Evolutionary conservation across 1,140 invertebrate species (phyloP).

Genomic region (Pogonomyrmex californicus): DNA sequence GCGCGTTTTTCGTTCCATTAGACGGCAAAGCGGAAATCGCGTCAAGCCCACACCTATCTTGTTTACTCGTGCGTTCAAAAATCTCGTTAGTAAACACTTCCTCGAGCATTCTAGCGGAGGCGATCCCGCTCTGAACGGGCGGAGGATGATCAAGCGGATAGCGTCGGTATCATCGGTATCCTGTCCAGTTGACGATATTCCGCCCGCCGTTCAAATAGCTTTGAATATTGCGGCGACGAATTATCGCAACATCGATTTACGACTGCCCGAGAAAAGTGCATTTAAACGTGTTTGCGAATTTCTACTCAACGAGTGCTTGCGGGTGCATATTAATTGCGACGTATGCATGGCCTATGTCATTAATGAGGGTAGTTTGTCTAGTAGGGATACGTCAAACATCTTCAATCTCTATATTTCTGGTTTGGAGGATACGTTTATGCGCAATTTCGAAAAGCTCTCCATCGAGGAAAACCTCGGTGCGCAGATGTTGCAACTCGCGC

Average conservation of each 20-base stretch:
- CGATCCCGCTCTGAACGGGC: background rate
- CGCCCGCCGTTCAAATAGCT: background rate
- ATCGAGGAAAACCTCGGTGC: conserved; percentile 33
- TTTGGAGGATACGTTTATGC: conserved; percentile 41
- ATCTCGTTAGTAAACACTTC: conserved; percentile 47
- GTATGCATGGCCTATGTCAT: background rate
- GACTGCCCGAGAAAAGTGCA: conserved; percentile 29
- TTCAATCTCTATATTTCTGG: conserved; percentile 21
- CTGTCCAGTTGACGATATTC: background rate
- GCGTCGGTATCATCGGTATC: background rate
- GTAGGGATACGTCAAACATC: background rate
- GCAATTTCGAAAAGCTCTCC: conserved; percentile 37
- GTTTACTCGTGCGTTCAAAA: conserved; percentile 55
- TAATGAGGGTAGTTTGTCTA: background rate
- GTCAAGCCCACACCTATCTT: conserved; percentile 36
- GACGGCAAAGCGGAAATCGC: conserved; percentile 53
- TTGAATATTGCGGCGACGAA: conserved; percentile 26
- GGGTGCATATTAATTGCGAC: conserved; percentile 19
- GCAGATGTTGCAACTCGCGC: conserved; percentile 27
- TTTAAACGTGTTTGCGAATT: conserved; percentile 51
- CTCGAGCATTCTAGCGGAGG: conserved; percentile 31
- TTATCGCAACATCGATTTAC: conserved; percentile 49
- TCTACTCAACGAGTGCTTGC: conserved; percentile 44
- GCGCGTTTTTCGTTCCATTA: conserved; percentile 41
- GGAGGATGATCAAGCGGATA: conserved; percentile 31